Percentiles rank a stretch among this genome's conserved stretches.
These are phyloP conservation scores for Drosophila dives DNA, from an alignment of 2,888 invertebrate species.

Conservation along the genomic window DNA sequence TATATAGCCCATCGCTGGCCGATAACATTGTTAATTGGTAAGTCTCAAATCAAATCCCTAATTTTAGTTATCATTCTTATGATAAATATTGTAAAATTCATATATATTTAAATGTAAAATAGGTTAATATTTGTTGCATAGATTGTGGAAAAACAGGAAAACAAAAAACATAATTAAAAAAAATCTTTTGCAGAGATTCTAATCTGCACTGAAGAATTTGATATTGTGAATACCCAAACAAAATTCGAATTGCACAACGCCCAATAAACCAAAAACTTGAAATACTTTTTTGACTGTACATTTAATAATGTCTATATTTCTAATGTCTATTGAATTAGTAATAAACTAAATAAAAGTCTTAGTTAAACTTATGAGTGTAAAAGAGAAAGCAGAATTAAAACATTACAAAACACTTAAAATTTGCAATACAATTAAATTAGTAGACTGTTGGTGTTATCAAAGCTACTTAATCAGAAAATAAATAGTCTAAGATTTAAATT, in stretches of 20 bases:
- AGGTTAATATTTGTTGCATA: no score
- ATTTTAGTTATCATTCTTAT: not conserved
- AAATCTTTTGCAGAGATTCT: not conserved
- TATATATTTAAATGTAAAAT: no score
- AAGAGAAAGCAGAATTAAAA: not conserved
- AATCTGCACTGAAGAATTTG: not conserved
- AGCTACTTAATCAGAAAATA: not conserved
- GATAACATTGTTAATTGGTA: constrained; percentile 49
- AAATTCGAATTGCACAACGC: no score
- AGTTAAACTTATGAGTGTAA: not conserved
- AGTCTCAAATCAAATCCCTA: constrained; percentile 24
- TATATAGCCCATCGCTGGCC: constrained; percentile 44
- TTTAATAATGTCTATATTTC: no score
- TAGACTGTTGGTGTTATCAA: not conserved
- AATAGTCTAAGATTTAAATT: not conserved
- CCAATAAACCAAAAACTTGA: no score
- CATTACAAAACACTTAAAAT: not conserved
- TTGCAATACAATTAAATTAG: not conserved
- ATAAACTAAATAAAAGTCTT: not conserved
- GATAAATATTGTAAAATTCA: not conserved
- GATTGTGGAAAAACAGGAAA: no score
- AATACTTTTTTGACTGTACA: no score
- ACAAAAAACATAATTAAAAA: no score
- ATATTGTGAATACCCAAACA: no score
- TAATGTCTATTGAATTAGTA: not conserved